Conservation (phyloP, 2,797 vertebrate genomes). For the Muscicapa striata region DNA sequence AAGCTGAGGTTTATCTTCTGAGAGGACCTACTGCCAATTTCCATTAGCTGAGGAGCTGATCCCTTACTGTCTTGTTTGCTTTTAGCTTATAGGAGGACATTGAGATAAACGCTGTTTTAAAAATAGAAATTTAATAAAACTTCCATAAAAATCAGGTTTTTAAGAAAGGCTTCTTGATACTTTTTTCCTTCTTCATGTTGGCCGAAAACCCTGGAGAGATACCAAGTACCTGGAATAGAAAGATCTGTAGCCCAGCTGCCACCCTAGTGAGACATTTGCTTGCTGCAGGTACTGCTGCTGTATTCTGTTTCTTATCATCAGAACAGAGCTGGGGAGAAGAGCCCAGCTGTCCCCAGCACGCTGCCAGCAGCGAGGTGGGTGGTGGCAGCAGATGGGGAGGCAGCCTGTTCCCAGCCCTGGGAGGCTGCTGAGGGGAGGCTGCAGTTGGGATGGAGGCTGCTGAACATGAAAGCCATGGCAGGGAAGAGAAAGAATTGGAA, state of each 20-base stretch:
- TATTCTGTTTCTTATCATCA: neutral
- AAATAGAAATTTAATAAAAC: neutral
- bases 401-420: neutral
- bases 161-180: neutral
- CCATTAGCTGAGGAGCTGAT: neutral
- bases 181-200: neutral
- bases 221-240: neutral
- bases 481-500: neutral
- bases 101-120: neutral
- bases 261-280: neutral
- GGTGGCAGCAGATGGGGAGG: slow-evolving; percentile 13
- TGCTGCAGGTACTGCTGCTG: neutral
- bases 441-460: neutral
- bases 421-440: neutral
- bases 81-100: neutral
- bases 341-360: neutral
- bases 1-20: neutral
- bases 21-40: neutral
- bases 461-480: neutral
- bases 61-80: neutral
- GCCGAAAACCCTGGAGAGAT: neutral
- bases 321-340: neutral
- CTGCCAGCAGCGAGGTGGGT: neutral
- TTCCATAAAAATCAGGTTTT: neutral
- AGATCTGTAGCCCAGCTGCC: neutral